phyloP scores from a whole-genome alignment of 2,888 invertebrate genomes.

The Caenorhabditis sp. region DNA sequence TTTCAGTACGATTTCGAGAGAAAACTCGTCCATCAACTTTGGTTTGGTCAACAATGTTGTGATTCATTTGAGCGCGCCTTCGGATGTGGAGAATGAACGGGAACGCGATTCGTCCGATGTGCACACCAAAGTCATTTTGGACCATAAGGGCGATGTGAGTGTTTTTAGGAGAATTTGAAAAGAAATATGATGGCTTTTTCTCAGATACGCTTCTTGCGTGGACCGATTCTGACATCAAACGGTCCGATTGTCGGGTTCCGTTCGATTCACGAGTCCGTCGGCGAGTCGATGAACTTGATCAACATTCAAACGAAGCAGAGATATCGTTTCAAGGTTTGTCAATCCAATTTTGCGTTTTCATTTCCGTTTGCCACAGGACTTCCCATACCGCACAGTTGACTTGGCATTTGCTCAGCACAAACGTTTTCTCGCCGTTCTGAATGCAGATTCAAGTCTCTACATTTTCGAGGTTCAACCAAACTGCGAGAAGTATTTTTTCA shows the following conservation, averaged over 20 bases:
- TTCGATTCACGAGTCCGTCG: constrained; percentile 68
- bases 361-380: constrained; percentile 68
- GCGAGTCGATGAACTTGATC: constrained; percentile 70
- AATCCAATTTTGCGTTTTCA: no score
- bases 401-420: constrained; percentile 76
- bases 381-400: constrained; percentile 71
- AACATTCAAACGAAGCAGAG: constrained; percentile 69
- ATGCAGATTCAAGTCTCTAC: constrained; percentile 74
- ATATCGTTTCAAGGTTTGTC: constrained; percentile 74
- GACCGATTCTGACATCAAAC: constrained; percentile 70
- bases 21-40: constrained; percentile 70
- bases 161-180: not conserved
- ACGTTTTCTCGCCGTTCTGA: constrained; percentile 78
- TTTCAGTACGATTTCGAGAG: constrained; percentile 70
- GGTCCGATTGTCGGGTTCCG: constrained; percentile 76
- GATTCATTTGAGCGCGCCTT: constrained; percentile 58
- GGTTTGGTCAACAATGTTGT: constrained; percentile 76
- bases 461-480: constrained; percentile 74
- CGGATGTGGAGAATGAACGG: constrained; percentile 62
- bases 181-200: constrained; percentile 8
- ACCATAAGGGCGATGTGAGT: constrained; percentile 77
- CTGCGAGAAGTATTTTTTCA: constrained; percentile 53
- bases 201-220: constrained; percentile 51
- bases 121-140: constrained; percentile 73
- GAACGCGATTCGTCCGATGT: constrained; percentile 78